These are phyloP conservation scores for Sceloporus tristichus DNA, from an alignment of 2,113 vertebrate genomes.

Conservation along the genomic window DNA sequence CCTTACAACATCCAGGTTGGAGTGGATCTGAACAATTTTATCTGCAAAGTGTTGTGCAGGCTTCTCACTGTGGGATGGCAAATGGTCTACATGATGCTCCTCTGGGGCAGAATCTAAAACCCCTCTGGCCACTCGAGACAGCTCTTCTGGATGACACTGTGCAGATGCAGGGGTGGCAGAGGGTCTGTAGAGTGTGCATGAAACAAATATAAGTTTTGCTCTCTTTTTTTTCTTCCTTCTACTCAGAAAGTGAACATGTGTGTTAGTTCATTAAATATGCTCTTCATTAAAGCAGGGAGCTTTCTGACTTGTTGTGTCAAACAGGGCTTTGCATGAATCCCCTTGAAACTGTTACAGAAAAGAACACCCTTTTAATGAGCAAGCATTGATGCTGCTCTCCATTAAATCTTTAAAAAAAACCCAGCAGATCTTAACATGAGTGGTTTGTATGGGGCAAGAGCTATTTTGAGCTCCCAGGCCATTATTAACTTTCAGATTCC, in stretches of 20 bases:
- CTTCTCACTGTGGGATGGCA: too few species aligned
- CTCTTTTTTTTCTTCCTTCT: not conserved
- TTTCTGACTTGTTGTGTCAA: constrained; percentile 2
- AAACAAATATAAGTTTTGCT: not conserved
- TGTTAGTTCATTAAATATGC: constrained; percentile 10
- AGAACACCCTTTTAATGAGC: constrained; percentile 23
- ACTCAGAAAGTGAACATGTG: not conserved
- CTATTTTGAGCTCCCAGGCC: not conserved
- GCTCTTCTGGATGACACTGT: too few species aligned
- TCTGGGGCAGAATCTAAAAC: too few species aligned
- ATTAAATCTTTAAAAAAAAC: constrained; percentile 17
- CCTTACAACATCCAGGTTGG: too few species aligned
- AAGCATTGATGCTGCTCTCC: not conserved
- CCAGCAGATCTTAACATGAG: not conserved
- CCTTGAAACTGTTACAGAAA: constrained; percentile 22
- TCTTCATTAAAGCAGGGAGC: constrained; percentile 3
- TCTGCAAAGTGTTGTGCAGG: too few species aligned
- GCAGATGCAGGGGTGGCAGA: too few species aligned
- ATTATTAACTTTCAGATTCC: constrained; percentile 15
- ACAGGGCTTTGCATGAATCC: constrained; percentile 5
- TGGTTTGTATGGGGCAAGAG: not conserved
- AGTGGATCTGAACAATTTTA: too few species aligned
- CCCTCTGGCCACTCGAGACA: too few species aligned
- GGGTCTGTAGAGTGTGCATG: not conserved
- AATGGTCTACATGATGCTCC: too few species aligned